phyloP scores from a whole-genome alignment of 1,140 invertebrate species.

The Bombus terrestris region DNA sequence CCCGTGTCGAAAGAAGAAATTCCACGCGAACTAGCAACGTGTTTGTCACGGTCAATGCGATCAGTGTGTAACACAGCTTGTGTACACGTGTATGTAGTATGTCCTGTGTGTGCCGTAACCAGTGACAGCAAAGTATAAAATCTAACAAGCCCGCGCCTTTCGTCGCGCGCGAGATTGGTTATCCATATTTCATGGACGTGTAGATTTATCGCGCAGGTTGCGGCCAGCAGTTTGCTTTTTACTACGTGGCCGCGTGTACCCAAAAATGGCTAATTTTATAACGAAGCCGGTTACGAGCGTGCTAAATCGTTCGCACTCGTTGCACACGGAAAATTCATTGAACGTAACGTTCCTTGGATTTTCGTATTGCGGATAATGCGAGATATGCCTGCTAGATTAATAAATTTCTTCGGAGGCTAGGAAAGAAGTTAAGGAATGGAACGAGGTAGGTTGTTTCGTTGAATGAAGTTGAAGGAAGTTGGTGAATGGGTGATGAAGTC shows the following conservation, averaged over 20 bases:
- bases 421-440: not conserved
- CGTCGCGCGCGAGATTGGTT: conserved; percentile 28
- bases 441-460: not conserved
- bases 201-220: not conserved
- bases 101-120: not conserved
- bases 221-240: conserved; percentile 11
- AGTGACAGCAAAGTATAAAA: conserved; percentile 27
- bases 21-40: not conserved
- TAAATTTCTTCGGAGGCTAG: not conserved
- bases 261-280: conserved; percentile 38
- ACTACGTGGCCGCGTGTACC: not conserved
- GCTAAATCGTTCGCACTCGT: not conserved
- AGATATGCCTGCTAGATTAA: not conserved
- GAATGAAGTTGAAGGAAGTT: not conserved
- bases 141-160: conserved; percentile 33
- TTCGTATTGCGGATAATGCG: too few relatives aligned
- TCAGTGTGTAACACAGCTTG: not conserved
- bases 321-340: not conserved
- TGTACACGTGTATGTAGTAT: too few relatives aligned
- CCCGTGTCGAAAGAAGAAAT: not conserved
- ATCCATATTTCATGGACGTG: conserved; percentile 41
- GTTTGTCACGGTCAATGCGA: not conserved
- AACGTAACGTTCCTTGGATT: not conserved
- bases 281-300: conserved; percentile 24
- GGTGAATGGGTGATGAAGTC: not conserved